These are phyloP conservation scores for Poeciliopsis occidentalis DNA, from an alignment of 2,113 vertebrate species.

Conservation along the genomic window DNA sequence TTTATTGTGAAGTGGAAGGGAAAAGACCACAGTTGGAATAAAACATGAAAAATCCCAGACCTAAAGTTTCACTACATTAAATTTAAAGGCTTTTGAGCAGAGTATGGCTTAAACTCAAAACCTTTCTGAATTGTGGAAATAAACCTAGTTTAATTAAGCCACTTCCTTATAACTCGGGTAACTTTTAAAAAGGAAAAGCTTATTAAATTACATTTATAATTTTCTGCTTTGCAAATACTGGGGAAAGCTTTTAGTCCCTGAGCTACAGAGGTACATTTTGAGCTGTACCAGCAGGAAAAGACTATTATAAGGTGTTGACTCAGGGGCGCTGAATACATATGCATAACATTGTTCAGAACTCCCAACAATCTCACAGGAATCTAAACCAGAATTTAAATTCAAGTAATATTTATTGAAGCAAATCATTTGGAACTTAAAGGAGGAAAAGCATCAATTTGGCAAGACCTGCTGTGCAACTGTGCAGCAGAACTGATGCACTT, in stretches of 20 bases:
- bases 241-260: not conserved
- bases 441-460: conserved; percentile 51
- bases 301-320: not conserved
- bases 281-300: not conserved
- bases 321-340: not conserved
- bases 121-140: too few relatives aligned
- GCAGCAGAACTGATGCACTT: conserved; percentile 34
- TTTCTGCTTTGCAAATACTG: not conserved
- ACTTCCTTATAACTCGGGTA: too few relatives aligned
- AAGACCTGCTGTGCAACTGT: conserved; percentile 35
- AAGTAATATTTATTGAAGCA: conserved; percentile 70
- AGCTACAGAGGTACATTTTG: not conserved
- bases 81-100: too few relatives aligned
- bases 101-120: too few relatives aligned
- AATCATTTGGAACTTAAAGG: conserved; percentile 48
- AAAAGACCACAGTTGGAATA: too few relatives aligned
- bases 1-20: too few relatives aligned
- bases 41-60: not conserved
- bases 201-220: too few relatives aligned
- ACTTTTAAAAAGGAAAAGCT: too few relatives aligned
- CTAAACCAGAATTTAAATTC: conserved; percentile 16
- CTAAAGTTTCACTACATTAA: too few relatives aligned
- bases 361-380: not conserved
- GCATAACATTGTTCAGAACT: not conserved
- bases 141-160: too few relatives aligned